Evolutionary conservation across 2,797 vertebrate genomes (phyloP).

Genomic region (Melanotaenia trifasciata): DNA sequence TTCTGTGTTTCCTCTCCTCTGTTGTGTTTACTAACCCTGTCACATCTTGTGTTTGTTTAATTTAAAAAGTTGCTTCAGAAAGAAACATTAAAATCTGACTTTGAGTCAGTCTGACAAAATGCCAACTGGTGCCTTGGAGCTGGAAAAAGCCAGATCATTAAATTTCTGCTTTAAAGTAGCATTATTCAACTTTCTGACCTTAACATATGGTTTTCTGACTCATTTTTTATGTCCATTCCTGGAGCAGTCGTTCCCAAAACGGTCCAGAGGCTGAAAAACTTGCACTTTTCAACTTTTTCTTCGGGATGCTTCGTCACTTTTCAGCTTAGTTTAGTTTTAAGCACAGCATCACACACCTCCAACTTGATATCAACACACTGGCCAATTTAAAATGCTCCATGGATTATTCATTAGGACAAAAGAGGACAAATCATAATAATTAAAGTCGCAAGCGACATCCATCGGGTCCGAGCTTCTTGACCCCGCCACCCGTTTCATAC

Average conservation of each 20-base stretch:
- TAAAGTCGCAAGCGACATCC: too few relatives aligned
- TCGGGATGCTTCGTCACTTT: too few relatives aligned
- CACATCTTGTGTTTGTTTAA: neutral
- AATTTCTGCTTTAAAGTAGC: neutral
- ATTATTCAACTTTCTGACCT: neutral
- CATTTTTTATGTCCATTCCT: neutral
- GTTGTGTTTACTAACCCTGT: neutral
- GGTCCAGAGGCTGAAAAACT: neutral
- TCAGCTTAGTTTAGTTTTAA: too few relatives aligned
- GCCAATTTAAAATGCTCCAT: too few relatives aligned
- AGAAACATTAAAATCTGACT: neutral
- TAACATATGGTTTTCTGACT: neutral
- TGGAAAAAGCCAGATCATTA: neutral
- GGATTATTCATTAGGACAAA: too few relatives aligned
- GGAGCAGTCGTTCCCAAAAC: neutral
- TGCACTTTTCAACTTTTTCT: too few relatives aligned
- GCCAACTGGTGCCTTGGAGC: neutral
- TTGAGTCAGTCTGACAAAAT: neutral
- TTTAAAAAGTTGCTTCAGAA: neutral
- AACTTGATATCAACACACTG: too few relatives aligned
- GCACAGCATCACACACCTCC: too few relatives aligned
- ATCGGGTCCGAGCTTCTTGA: too few relatives aligned
- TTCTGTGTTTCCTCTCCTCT: constrained; percentile 1
- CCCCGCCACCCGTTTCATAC: too few relatives aligned
- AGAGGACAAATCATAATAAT: too few relatives aligned